Base-by-base conservation (phyloP, 2,888 invertebrate species). In the Theristus sp. region DNA sequence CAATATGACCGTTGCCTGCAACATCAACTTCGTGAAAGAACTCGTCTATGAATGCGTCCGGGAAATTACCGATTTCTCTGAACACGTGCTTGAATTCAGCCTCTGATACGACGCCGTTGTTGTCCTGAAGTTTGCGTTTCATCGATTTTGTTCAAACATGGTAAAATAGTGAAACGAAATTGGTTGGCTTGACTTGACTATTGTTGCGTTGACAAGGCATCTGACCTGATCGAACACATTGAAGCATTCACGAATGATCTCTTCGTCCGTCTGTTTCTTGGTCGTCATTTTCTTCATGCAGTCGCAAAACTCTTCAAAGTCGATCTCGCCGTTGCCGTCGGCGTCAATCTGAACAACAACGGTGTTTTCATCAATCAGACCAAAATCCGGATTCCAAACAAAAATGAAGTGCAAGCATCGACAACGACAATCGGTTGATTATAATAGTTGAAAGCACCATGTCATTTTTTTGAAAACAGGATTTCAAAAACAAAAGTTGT, bases 321-420 rank as follows among this genome's bases (percentile, higher is more conserved):
- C 72, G 55, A 72, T 73, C 60, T 73, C 72, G 1, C 71, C 71
- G 54, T 72, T 72, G 0, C 71, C 71, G 63, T 72, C 71, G 10
- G 70, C 70, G 60, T 72, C 71, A 6, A 72, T 70, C 70, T 71
- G 58, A 56, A 64, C n/a, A n/a, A n/a, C n/a, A n/a, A n/a, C n/a
- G n/a, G n/a, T 17, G 20, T 53, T 3, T 22, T 1, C 30, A 30
- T n/a, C n/a, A 31, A 29, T 22, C 1, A 58, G 47, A 60, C 31
- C 29, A 49, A 3, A 58, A 27, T 28, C 28, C 30, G 20, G 28
- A 49, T 56, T 26, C 28, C 27, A 26, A 29, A 60, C n/a, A n/a
- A n/a, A n/a, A n/a, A n/a, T n/a, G n/a, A n/a, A n/a, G n/a, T n/a
- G n/a, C n/a, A n/a, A n/a, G n/a, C n/a, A n/a, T n/a, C n/a, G n/a